phyloP scores from a whole-genome alignment of 2,113 vertebrate species.

The rabbit (Oryctolagus cuniculus) region DNA sequence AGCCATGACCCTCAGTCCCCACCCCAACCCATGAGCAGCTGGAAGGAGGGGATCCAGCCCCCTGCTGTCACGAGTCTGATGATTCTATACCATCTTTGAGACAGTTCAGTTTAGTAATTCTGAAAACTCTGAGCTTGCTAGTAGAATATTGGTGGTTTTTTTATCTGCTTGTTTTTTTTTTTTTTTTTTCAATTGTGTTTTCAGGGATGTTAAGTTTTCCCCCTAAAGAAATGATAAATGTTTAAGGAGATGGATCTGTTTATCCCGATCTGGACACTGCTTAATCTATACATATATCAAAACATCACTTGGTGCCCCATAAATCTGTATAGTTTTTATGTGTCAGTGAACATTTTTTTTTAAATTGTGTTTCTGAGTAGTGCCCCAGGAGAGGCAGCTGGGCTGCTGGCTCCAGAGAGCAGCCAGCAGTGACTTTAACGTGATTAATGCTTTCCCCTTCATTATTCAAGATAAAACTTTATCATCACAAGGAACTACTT shows the following conservation, averaged over 20 bases:
- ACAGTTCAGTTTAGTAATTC: neutral
- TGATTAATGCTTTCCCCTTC: constrained; percentile 67
- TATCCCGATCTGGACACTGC: no score
- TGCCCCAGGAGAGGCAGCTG: neutral
- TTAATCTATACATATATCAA: no score
- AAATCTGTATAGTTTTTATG: no score
- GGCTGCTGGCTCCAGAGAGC: constrained; percentile 20
- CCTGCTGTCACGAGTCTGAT: neutral
- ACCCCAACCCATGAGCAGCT: neutral
- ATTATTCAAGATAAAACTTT: constrained; percentile 74
- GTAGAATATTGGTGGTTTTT: neutral
- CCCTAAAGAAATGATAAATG: no score
- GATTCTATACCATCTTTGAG: neutral
- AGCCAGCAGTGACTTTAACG: constrained; percentile 25
- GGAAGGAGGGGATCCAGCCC: neutral
- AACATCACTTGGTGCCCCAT: no score
- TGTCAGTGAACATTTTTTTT: neutral
- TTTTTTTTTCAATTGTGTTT: no score
- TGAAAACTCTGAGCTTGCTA: neutral
- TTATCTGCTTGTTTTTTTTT: neutral
- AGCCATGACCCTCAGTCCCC: neutral
- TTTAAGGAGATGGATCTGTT: no score
- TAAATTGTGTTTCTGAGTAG: constrained; percentile 39
- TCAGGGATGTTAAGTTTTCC: no score
- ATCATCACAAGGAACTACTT: constrained; percentile 69